Percentiles rank a stretch among this genome's conserved stretches.
Conservation (phyloP, 2,797 vertebrate species). For the Pipistrellus kuhlii region DNA sequence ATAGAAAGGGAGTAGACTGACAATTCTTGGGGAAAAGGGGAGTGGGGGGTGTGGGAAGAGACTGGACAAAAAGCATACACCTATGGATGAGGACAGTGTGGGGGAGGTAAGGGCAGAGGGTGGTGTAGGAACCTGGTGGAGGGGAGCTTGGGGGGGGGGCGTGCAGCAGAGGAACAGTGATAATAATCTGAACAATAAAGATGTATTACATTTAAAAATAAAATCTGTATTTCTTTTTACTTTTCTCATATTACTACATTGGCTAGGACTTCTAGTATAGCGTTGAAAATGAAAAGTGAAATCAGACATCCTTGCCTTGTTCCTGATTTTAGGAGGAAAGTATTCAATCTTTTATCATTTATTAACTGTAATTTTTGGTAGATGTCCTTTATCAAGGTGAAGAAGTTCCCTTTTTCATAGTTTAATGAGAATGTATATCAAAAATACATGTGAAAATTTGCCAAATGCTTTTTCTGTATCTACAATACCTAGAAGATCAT, state of each 20-base stretch:
- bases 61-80: too few species aligned
- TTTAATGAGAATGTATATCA: constrained; percentile 3
- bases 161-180: too few species aligned
- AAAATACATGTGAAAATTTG: constrained; percentile 6
- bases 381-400: not conserved
- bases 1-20: too few species aligned
- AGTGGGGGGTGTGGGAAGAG: too few species aligned
- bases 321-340: not conserved
- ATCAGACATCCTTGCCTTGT: not conserved
- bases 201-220: not conserved
- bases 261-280: not conserved
- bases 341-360: not conserved
- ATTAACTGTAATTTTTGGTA: not conserved
- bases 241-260: not conserved
- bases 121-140: too few species aligned
- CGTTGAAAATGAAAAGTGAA: constrained; percentile 20
- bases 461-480: not conserved
- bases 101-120: too few species aligned
- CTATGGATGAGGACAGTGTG: too few species aligned
- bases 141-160: too few species aligned
- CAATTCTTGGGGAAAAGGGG: too few species aligned
- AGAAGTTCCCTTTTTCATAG: not conserved
- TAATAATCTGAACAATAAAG: too few species aligned
- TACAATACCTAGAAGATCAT: not conserved
- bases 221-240: not conserved